Base-by-base conservation (phyloP, 2,888 invertebrate species). In the Dryadula phaetusa region DNA sequence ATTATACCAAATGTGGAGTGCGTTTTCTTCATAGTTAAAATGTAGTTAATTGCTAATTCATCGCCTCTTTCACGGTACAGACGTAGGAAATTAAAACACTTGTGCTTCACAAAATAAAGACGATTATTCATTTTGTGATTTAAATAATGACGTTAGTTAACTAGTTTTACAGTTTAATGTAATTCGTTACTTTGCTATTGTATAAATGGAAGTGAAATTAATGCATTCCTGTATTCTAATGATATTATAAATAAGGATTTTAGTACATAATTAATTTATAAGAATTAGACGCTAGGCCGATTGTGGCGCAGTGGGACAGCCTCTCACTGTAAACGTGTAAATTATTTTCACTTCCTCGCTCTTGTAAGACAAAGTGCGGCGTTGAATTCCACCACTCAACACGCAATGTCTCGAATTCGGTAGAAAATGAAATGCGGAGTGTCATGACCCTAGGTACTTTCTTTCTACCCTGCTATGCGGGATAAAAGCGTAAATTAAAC, bases 1-100 rank as follows among this genome's bases (percentile, higher is more conserved):
- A 44, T 54, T 18, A 20, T 18, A 54, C 54, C 54, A 37, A 53
- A 62, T 62, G 47, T 67, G 40, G 47, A 56, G 28, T 61, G 28
- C 8, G 16, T 34, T 28, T 44, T n/a, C n/a, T n/a, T 54, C 46
- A 34, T 22, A 32, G 22, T 54, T 46, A 12, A 37, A 46, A 56
- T 47, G 56, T 46, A 25, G 16, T 56, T 56, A 64, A 64, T 47
- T 40, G 20, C 8, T 12, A 54, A 54, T 63, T 54, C 40, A 32
- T 54, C 42, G 10, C 16, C 42, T 44, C 42, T 42, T 58, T 58
- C 58, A 60, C 58, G 54, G 54, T 56, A 22, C 37, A 8, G 37
- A 34, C 14, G n/a, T n/a, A 16, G 14, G n/a, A 56, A 37, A 37
- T 22, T 56, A 5, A 56, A 37, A 56, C 34, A 56, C 37, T 37